Evolutionary conservation across 2,797 vertebrate species (phyloP), one percentile per base, ranked within the genome.

Genomic region (Gymnodraco acuticeps): DNA sequence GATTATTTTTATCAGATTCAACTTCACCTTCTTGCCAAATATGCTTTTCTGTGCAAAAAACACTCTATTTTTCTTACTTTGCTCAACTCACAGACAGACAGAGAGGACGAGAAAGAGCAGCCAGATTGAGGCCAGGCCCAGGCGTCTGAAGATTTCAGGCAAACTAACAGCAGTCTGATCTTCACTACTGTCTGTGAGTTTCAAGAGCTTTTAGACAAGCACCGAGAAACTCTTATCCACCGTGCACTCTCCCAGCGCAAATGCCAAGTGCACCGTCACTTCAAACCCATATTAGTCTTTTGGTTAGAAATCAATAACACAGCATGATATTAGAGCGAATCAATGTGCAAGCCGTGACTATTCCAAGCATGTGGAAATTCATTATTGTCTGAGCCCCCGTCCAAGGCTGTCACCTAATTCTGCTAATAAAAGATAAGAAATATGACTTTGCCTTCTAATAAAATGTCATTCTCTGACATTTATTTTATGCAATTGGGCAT

Each of bases 391-490:
- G 81, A 88, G 82, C 82, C 41, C 70, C 79, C 72, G 46, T 85
- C 91, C 88, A 74, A 60, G 48, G 67, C 76, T 86, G 85, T 92
- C 90, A 93, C 83, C 87, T 92, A 93, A 94, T 94, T 94, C 86
- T 89, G 82, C 84, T 89, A 90, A 94, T 94, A 89, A 93, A 92
- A 94, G 88, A 91, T 91, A 91, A 91, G 86, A 94, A 93, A 91
- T 87, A 81, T 81, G 83, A 85, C 85, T 90, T 80, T 89, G 78
- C 74, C 86, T 89, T 87, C 88, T 88, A 83, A 93, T 93, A 91
- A 95, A 94, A 94, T 93, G 88, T 90, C 92, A 94, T 78, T 82
- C 78, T 73, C 75, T 94, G 94, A 93, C 93, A 95, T 95, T 94
- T 94, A 80, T 81, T 92, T 90, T 86, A 87, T 83, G 83, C 80